Conservation (phyloP, 2,113 vertebrate species). For the Toxostoma redivivum region DNA sequence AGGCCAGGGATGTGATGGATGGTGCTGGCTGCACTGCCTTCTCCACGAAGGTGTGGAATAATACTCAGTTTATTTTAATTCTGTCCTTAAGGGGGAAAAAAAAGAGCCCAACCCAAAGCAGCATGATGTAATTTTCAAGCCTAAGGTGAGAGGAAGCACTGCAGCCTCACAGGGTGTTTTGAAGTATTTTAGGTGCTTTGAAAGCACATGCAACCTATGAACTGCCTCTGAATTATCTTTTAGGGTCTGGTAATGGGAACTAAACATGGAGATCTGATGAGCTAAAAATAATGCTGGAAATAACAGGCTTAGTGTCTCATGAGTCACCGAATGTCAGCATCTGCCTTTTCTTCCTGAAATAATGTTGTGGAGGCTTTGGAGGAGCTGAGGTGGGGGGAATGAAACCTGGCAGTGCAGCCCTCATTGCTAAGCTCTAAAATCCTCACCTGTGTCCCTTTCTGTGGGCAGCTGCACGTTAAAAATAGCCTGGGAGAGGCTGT, state of each 20-base stretch:
- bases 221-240: neutral
- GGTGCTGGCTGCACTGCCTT: neutral
- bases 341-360: conserved; percentile 20
- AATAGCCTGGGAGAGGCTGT: neutral
- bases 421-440: neutral
- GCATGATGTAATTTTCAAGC: neutral
- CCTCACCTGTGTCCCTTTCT: neutral
- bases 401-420: neutral
- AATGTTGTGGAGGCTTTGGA: neutral
- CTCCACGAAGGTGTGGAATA: neutral
- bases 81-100: neutral
- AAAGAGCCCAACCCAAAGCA: neutral
- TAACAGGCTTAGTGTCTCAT: conserved; percentile 15
- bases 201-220: neutral
- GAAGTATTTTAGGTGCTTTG: neutral
- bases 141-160: neutral
- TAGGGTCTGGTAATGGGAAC: neutral
- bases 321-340: conserved; percentile 28
- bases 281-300: conserved; percentile 10
- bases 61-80: neutral
- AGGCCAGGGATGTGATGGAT: neutral
- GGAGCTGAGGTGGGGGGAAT: neutral
- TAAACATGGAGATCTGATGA: neutral
- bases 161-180: neutral
- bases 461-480: neutral